These are phyloP conservation scores for Mastomys coucha DNA, from an alignment of 2,113 vertebrate species.

Conservation along the genomic window DNA sequence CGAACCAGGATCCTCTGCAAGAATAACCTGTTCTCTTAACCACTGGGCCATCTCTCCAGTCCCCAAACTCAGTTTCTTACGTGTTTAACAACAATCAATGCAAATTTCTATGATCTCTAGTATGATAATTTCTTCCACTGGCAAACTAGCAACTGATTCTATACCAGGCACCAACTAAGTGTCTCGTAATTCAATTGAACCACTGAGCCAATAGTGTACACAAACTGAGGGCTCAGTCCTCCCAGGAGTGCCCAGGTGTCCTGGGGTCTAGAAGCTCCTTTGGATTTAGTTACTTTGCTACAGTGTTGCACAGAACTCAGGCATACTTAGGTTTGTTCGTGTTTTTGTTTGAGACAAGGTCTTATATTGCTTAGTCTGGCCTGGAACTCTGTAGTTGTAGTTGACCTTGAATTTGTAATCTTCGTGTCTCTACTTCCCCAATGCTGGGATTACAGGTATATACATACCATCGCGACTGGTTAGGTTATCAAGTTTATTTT, in stretches of 20 bases:
- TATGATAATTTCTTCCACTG: neutral
- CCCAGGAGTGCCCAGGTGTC: neutral
- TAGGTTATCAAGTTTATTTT: neutral
- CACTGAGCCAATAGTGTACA: neutral
- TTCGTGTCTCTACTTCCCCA: neutral
- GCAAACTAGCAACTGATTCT: neutral
- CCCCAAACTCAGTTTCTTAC: neutral
- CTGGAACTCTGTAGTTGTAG: neutral
- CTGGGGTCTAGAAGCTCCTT: neutral
- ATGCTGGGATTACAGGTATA: neutral
- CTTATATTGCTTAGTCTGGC: neutral
- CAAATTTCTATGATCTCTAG: neutral
- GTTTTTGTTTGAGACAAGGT: neutral
- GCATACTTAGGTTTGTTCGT: neutral
- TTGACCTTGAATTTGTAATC: neutral
- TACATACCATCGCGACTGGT: too few relatives aligned
- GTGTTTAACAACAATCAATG: neutral
- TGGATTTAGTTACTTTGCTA: neutral
- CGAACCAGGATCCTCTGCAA: neutral
- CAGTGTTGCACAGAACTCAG: neutral
- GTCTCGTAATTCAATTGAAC: neutral
- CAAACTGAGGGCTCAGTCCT: neutral
- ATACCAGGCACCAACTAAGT: neutral
- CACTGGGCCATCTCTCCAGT: neutral
- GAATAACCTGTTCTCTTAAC: neutral